A percentile compares a stretch with the other conserved stretches of the same genome.
phyloP scores from a whole-genome alignment of 2,888 invertebrate genomes.

The Adineta ricciae region DNA sequence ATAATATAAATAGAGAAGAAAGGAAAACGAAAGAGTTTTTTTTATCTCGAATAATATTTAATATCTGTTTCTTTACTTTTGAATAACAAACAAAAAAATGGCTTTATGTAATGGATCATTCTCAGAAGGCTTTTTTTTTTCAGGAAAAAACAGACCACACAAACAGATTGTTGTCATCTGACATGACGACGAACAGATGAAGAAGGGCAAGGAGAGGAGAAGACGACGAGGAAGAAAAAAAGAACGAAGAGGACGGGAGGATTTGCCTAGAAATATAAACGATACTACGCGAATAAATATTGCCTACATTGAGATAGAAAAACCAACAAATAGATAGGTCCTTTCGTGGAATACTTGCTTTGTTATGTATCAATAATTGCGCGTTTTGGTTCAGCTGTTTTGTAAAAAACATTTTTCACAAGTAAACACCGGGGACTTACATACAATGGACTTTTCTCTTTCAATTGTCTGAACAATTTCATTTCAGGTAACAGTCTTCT shows the following conservation, averaged over 20 bases:
- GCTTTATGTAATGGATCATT: background rate
- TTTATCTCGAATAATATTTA: conserved; percentile 5
- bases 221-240: background rate
- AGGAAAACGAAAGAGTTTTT: background rate
- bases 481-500: background rate
- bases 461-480: background rate
- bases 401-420: background rate
- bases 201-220: background rate
- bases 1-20: background rate
- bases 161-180: background rate
- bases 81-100: background rate
- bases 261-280: conserved; percentile 11
- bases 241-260: background rate
- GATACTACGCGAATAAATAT: conserved; percentile 13
- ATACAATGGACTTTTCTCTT: background rate
- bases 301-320: background rate
- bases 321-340: background rate
- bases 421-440: conserved; percentile 1
- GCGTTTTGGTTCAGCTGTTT: background rate
- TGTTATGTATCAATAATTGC: background rate
- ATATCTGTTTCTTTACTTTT: background rate
- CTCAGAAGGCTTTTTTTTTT: background rate
- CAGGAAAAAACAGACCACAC: background rate
- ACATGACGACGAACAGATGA: background rate
- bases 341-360: background rate